phyloP scores from a whole-genome alignment of 53 echinoderm and acorn worm genomes.

The Antedon mediterranea region DNA sequence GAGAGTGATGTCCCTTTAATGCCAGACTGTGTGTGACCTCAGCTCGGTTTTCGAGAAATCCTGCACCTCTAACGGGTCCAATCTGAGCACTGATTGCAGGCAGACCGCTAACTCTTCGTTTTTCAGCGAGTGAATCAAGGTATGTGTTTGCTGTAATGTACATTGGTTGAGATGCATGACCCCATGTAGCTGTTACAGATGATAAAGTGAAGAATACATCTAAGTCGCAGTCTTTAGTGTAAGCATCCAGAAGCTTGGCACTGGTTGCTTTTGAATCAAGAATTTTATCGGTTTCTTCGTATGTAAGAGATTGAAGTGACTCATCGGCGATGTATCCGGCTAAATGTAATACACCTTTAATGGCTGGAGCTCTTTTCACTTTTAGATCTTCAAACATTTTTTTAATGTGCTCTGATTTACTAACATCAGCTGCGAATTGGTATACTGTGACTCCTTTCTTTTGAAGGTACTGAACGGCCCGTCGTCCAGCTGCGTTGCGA shows the following conservation, averaged over 20 bases:
- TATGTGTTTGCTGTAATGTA: slow-evolving; percentile 26
- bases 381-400: neutral
- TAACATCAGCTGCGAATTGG: slow-evolving; percentile 18
- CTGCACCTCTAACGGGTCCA: slow-evolving; percentile 43
- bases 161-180: slow-evolving; percentile 37
- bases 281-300: neutral
- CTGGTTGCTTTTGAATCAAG: neutral
- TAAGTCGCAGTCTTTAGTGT: too few species aligned
- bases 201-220: slow-evolving; percentile 67
- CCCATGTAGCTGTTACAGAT: slow-evolving; percentile 32
- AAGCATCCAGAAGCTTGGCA: slow-evolving; percentile 9
- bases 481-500: slow-evolving; percentile 11
- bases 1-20: slow-evolving; percentile 13
- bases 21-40: neutral
- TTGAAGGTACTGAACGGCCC: slow-evolving; percentile 34
- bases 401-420: slow-evolving; percentile 14
- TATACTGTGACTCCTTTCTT: slow-evolving; percentile 26
- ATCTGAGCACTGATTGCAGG: slow-evolving; percentile 54
- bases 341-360: slow-evolving; percentile 13
- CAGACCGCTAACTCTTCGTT: slow-evolving; percentile 26
- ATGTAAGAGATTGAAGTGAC: neutral
- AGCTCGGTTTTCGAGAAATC: neutral
- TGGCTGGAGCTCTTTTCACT: neutral
- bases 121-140: slow-evolving; percentile 35
- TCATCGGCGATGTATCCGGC: neutral